Base-by-base conservation (phyloP, 2,888 invertebrate species). In the Antheraea yamamai region DNA sequence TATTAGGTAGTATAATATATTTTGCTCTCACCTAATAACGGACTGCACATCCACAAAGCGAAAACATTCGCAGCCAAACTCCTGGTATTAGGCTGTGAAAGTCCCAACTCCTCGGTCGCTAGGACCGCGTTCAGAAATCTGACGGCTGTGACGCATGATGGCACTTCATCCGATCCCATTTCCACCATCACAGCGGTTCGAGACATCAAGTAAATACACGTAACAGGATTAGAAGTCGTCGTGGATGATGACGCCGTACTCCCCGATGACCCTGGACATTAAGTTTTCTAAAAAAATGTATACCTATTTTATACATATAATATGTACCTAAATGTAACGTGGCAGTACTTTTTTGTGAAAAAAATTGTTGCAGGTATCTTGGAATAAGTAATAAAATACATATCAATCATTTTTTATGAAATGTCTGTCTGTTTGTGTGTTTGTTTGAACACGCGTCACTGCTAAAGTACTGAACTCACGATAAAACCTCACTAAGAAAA, bases 11-110 rank as follows among this genome's bases (percentile, higher is more conserved):
- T 58, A 39, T 58, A 58, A 26, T 14, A 26, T 30, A 30, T 26
- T 16, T 30, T 12, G 16, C 26, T 14, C 87, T 87, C 87, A 97
- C 97, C 97, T 87, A 99, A 92, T 76, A 98, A 95, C 3, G 98
- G 97, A 82, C 99, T 99, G 81, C 97, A 97, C 96, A 99, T 97
- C 99, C 99, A 99, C 79, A 99, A 92, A 0, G 98, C 97, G 87
- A 99, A 99, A 12, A 98, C 96, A 88, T 97, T 97, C 75, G 97
- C 96, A n/a, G 98, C 97, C 76, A 96, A 88, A 81, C 96, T 96
- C 82, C 97, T 96, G 68, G 97, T 96, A 77, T 97, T 96, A 2
- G 96, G 95, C 84, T 96, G 95, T 26, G 96, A 96, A 79, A 99
- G 95, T 20, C 97, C 97, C 83, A 99, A 93, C 88, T 98, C 98